phyloP scores from a whole-genome alignment of 2,888 invertebrate genomes.

The Hedychridium roseum region DNA sequence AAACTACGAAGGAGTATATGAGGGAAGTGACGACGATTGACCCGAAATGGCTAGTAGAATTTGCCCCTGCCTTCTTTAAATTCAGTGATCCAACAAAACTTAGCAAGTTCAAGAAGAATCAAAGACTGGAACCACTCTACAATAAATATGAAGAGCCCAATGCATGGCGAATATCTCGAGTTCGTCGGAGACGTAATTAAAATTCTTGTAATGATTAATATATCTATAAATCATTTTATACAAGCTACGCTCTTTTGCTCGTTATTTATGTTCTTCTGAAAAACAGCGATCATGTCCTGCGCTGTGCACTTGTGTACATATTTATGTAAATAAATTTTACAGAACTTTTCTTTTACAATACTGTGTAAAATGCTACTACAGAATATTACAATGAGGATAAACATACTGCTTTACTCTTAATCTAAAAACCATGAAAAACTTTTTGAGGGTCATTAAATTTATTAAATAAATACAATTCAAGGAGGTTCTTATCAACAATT shows the following conservation, averaged over 20 bases:
- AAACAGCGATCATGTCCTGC: no score
- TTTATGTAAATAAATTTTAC: background rate
- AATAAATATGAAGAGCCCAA: conserved; percentile 99
- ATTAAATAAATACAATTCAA: no score
- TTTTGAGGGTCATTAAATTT: no score
- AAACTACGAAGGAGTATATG: conserved; percentile 99
- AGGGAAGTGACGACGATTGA: conserved; percentile 96
- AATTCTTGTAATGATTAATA: conserved; percentile 12
- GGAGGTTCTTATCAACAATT: no score
- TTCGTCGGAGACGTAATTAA: conserved; percentile 86
- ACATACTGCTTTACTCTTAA: no score
- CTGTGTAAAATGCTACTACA: no score
- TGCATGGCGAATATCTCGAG: conserved; percentile 97
- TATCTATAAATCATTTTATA: conserved; percentile 27
- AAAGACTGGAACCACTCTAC: conserved; percentile 95
- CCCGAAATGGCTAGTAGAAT: conserved; percentile 98
- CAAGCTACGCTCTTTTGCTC: no score
- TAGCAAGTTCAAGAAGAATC: conserved; percentile 99
- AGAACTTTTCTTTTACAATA: no score
- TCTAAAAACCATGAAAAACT: no score
- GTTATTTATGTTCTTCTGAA: no score
- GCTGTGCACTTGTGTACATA: background rate
- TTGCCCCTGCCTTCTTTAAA: conserved; percentile 98
- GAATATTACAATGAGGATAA: no score
- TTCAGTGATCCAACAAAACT: conserved; percentile 98